Conservation (phyloP, 2,797 vertebrate species). For the Hylomyscus alleni region DNA sequence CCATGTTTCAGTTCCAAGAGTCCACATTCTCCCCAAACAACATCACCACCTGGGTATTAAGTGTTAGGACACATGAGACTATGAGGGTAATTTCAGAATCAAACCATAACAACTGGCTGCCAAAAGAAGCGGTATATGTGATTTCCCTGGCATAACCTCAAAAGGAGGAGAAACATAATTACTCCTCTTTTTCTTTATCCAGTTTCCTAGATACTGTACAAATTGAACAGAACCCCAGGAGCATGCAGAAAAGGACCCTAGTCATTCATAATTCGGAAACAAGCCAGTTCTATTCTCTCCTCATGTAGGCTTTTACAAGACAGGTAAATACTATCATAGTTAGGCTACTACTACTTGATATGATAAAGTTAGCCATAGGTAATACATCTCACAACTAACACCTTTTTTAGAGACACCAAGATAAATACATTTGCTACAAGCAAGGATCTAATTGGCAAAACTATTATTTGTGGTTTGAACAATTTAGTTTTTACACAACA, state of each 20-base stretch:
- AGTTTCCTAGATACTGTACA: not conserved
- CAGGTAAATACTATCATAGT: conserved; percentile 28
- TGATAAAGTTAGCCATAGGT: conserved; percentile 14
- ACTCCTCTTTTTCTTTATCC: not conserved
- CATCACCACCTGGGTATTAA: not conserved
- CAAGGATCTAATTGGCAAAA: conserved; percentile 26
- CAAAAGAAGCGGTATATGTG: not conserved
- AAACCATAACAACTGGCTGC: not conserved
- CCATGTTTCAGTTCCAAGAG: not conserved
- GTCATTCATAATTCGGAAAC: not conserved
- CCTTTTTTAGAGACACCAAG: conserved; percentile 21
- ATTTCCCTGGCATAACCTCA: not conserved
- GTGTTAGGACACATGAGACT: not conserved
- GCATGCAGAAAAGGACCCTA: not conserved
- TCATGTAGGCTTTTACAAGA: not conserved
- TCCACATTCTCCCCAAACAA: not conserved
- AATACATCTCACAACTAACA: conserved; percentile 25
- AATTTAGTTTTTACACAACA: conserved; percentile 31
- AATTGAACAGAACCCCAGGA: not conserved
- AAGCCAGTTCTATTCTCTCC: not conserved
- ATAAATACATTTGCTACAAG: conserved; percentile 50
- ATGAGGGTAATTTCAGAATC: not conserved
- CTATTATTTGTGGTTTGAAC: not conserved
- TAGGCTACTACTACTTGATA: not conserved
- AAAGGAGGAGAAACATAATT: not conserved